Evolutionary conservation across 2,113 vertebrate species (phyloP).

Genomic region (Menidia beryllina): DNA sequence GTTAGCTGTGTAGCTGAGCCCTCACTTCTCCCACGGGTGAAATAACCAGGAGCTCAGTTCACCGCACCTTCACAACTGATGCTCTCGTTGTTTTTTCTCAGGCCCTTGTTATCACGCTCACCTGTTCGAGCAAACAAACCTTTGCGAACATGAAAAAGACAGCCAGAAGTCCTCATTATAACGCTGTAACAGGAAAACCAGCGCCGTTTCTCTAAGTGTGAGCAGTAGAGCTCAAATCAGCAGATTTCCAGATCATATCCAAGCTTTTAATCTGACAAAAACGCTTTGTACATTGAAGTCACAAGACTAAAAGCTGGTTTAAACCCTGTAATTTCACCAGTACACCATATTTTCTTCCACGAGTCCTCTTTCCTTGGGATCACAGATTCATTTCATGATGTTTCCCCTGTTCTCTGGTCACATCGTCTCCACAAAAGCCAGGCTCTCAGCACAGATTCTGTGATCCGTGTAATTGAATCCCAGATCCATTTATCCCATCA

Average conservation of each 20-base stretch:
- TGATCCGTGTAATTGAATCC: conserved; percentile 3
- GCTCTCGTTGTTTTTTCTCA: background rate
- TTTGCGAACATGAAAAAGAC: background rate
- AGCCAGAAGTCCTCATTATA: no score
- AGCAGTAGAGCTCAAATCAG: no score
- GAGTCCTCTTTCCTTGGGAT: background rate
- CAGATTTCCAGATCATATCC: no score
- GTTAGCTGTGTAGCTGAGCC: background rate
- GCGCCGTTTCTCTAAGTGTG: no score
- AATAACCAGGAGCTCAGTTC: no score
- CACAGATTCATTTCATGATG: background rate
- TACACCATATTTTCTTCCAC: background rate
- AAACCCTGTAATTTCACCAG: background rate
- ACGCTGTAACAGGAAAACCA: no score
- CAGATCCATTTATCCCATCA: background rate
- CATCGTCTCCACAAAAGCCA: background rate
- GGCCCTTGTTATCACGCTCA: background rate
- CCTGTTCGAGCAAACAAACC: background rate
- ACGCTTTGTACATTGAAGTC: background rate
- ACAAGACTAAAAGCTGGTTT: background rate
- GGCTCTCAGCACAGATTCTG: background rate
- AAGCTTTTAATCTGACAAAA: background rate
- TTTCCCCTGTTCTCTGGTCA: background rate
- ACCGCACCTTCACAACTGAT: no score
- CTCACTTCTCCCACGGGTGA: background rate